Evolutionary conservation across 2,113 vertebrate species (phyloP).

Genomic region (Colistium nudipinnis): DNA sequence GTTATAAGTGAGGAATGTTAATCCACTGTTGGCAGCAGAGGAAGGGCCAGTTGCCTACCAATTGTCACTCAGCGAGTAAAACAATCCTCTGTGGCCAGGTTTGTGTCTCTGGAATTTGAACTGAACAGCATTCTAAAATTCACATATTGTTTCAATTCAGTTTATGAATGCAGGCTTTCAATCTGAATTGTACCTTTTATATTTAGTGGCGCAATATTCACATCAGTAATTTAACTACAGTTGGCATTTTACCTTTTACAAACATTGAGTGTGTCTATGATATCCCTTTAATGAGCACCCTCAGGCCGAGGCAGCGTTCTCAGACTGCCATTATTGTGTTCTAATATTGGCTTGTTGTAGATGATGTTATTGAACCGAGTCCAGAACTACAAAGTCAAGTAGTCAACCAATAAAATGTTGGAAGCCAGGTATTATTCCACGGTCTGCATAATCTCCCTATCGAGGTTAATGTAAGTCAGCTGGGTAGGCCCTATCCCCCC

Average conservation of each 20-base stretch:
- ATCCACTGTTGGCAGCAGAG: conserved; percentile 5
- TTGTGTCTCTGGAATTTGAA: neutral
- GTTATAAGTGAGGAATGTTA: conserved; percentile 14
- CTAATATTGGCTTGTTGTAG: neutral
- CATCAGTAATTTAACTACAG: neutral
- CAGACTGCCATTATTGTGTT: neutral
- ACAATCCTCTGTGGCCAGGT: neutral
- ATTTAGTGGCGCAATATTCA: neutral
- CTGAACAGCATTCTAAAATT: too few relatives aligned
- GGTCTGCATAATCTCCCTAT: neutral
- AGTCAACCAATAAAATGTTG: neutral
- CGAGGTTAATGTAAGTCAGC: neutral
- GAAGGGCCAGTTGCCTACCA: conserved; percentile 6
- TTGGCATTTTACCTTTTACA: neutral
- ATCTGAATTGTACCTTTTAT: neutral
- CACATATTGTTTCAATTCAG: too few relatives aligned
- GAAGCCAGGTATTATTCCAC: neutral
- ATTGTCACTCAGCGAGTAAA: neutral
- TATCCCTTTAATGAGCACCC: neutral
- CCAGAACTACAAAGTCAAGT: neutral
- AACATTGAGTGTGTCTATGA: too few relatives aligned
- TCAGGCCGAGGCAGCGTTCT: neutral
- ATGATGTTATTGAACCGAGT: neutral
- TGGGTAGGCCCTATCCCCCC: neutral
- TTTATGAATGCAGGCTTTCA: neutral